A percentile compares a stretch with the other conserved stretches of the same genome.
Evolutionary conservation across 2,797 vertebrate genomes (phyloP).

Genomic region (Chelidonichthys spinosus): DNA sequence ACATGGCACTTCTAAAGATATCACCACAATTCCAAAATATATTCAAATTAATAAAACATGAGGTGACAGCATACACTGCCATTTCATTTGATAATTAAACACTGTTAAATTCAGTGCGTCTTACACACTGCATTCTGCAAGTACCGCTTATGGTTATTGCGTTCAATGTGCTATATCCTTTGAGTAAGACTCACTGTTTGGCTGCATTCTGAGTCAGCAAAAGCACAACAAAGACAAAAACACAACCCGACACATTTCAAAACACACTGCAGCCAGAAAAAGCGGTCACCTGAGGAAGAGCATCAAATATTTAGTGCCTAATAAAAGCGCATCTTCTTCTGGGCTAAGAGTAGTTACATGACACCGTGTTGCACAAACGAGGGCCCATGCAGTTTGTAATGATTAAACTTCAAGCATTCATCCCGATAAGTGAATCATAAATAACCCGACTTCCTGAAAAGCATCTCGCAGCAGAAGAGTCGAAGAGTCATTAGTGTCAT

Average conservation of each 20-base stretch:
- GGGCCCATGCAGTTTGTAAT: slow-evolving; percentile 47
- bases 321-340: slow-evolving; percentile 48
- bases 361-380: slow-evolving; percentile 52
- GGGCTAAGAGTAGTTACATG: slow-evolving; percentile 47
- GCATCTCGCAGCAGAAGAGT: slow-evolving; percentile 20
- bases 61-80: slow-evolving; percentile 18
- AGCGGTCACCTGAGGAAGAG: slow-evolving; percentile 69
- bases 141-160: neutral
- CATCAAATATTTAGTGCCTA: slow-evolving; percentile 56
- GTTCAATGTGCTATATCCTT: slow-evolving; percentile 12
- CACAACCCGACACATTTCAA: slow-evolving; percentile 32
- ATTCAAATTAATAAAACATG: slow-evolving; percentile 39
- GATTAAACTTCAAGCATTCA: slow-evolving; percentile 59
- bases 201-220: slow-evolving; percentile 33
- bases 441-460: slow-evolving; percentile 48
- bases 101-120: slow-evolving; percentile 1
- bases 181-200: slow-evolving; percentile 12
- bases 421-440: slow-evolving; percentile 53
- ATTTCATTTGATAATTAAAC: slow-evolving; percentile 15
- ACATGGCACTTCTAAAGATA: slow-evolving; percentile 1
- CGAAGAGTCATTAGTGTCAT: slow-evolving; percentile 39
- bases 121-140: slow-evolving; percentile 1
- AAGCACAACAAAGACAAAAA: slow-evolving; percentile 31
- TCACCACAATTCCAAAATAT: slow-evolving; percentile 14
- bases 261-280: slow-evolving; percentile 48